Conservation (phyloP, 1,140 invertebrate genomes). For the Asobara japonica region DNA sequence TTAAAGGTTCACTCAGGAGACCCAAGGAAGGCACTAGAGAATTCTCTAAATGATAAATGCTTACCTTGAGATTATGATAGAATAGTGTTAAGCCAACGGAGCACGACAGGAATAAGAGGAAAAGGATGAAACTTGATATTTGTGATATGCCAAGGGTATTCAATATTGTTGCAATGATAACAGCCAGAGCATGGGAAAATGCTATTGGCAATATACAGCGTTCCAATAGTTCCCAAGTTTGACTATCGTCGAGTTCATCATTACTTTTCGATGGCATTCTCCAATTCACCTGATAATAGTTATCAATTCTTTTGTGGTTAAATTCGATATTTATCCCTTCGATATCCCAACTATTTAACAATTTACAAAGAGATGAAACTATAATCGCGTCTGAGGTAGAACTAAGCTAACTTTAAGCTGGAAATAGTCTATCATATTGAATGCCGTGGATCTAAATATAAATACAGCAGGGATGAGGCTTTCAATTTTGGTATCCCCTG, state of each 20-base stretch:
- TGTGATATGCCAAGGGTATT: conserved; percentile 77
- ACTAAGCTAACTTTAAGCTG: conserved; percentile 65
- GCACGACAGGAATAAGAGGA: conserved; percentile 76
- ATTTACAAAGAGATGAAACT: conserved; percentile 31
- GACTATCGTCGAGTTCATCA: conserved; percentile 60
- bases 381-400: conserved; percentile 56
- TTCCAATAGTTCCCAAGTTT: conserved; percentile 81
- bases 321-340: conserved; percentile 40
- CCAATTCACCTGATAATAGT: neutral
- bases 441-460: conserved; percentile 59
- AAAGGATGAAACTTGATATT: conserved; percentile 79
- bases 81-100: conserved; percentile 78
- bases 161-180: conserved; percentile 76
- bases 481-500: conserved; percentile 50
- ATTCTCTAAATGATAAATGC: conserved; percentile 35
- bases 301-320: neutral
- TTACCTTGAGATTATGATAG: conserved; percentile 84
- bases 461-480: conserved; percentile 51
- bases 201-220: conserved; percentile 79
- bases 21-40: neutral
- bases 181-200: conserved; percentile 80
- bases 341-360: conserved; percentile 49
- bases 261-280: conserved; percentile 51
- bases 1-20: conserved; percentile 8
- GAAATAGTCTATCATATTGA: conserved; percentile 59